A percentile compares a stretch with the other conserved stretches of the same genome.
These are phyloP conservation scores for Charina bottae DNA, from an alignment of 2,113 vertebrate species.

Conservation along the genomic window DNA sequence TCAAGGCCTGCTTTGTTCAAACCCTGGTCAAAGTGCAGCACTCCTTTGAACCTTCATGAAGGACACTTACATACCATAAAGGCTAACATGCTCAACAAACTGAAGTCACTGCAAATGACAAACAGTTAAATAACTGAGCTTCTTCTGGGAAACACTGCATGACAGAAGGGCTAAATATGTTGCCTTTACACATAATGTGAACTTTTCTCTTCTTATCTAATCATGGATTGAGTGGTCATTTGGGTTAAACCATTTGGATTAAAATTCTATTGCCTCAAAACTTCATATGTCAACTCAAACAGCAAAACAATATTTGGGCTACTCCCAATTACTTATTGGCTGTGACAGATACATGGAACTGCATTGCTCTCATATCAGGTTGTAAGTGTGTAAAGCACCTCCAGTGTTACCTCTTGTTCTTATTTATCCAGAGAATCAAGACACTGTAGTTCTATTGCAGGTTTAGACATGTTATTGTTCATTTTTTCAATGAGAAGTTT, in stretches of 20 bases:
- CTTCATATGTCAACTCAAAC: neutral
- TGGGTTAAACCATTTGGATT: no score
- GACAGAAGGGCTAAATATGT: neutral
- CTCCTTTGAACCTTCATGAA: neutral
- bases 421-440: no score
- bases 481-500: no score
- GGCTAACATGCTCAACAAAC: neutral
- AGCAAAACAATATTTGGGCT: neutral
- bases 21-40: neutral
- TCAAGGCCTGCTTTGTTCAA: neutral
- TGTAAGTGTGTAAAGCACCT: no score
- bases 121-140: neutral
- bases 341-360: neutral
- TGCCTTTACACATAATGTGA: neutral
- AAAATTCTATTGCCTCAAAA: neutral
- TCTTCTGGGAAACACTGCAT: neutral
- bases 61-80: neutral
- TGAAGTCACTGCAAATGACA: neutral
- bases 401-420: no score
- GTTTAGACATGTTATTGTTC: no score
- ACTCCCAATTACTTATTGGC: neutral
- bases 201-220: neutral
- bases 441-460: no score
- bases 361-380: no score
- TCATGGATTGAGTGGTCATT: neutral